Percentiles rank a stretch among this genome's conserved stretches.
Evolutionary conservation across 2,888 invertebrate species (phyloP).

Genomic region (Epinotia demarniana): DNA sequence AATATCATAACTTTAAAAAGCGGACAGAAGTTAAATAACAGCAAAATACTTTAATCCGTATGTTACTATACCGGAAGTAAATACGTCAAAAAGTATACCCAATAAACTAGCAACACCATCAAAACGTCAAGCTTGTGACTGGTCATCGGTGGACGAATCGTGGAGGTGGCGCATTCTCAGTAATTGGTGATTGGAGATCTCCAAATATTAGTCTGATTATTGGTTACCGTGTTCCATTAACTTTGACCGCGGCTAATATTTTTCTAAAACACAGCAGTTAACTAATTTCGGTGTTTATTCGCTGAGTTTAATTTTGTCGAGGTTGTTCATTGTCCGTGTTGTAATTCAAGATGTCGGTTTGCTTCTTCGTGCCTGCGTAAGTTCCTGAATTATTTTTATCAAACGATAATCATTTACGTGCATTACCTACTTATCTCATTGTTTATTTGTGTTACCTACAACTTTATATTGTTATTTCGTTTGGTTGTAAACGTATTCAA

Average conservation of each 20-base stretch:
- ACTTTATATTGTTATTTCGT: not conserved
- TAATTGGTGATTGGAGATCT: constrained; percentile 85
- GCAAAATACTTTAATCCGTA: not conserved
- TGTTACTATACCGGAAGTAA: constrained; percentile 19
- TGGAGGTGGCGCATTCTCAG: constrained; percentile 82
- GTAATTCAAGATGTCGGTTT: constrained; percentile 87
- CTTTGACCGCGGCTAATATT: constrained; percentile 73
- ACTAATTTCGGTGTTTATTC: constrained; percentile 56
- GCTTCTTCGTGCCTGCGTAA: constrained; percentile 89
- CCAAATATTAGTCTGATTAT: constrained; percentile 82
- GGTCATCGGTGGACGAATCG: constrained; percentile 85
- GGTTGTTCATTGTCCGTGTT: constrained; percentile 59
- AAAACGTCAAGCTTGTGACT: constrained; percentile 82
- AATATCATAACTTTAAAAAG: not conserved
- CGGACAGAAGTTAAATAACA: not conserved
- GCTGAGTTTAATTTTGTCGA: constrained; percentile 51
- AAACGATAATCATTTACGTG: constrained; percentile 40
- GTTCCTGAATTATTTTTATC: constrained; percentile 65
- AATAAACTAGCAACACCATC: constrained; percentile 59
- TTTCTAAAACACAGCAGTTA: constrained; percentile 57
- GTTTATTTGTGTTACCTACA: not conserved
- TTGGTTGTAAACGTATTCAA: not conserved
- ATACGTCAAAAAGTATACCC: not conserved
- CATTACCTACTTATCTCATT: not conserved
- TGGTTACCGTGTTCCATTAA: constrained; percentile 79